Evolutionary conservation across 2,888 invertebrate species (phyloP).

Genomic region (Nomada hirtipes): DNA sequence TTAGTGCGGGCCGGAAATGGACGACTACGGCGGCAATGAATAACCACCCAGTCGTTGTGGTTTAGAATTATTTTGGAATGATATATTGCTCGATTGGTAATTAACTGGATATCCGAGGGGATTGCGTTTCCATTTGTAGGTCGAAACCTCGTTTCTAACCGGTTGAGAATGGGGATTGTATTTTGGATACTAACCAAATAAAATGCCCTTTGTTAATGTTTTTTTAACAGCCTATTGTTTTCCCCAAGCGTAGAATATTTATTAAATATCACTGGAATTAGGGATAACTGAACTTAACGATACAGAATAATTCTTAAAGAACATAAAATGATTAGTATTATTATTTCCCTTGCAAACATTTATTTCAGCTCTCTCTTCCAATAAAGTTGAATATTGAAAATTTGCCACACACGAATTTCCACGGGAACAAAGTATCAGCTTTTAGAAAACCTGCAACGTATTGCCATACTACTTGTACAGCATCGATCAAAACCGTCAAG

Average conservation of each 20-base stretch:
- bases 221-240: too few species aligned
- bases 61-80: constrained; percentile 49
- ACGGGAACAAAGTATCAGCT: neutral
- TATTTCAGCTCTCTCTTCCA: too few species aligned
- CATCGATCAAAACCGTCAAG: neutral
- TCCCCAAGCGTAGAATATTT: too few species aligned
- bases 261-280: too few species aligned
- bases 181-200: too few species aligned
- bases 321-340: too few species aligned
- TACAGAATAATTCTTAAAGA: too few species aligned
- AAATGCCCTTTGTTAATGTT: too few species aligned
- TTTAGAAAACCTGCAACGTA: constrained; percentile 2
- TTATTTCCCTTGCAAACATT: too few species aligned
- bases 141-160: constrained; percentile 19
- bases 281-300: too few species aligned
- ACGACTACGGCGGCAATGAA: constrained; percentile 16
- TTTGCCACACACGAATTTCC: neutral
- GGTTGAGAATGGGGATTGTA: neutral
- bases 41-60: constrained; percentile 19
- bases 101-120: constrained; percentile 40
- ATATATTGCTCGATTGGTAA: constrained; percentile 43
- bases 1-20: constrained; percentile 26
- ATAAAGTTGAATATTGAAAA: too few species aligned
- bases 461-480: neutral
- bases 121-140: constrained; percentile 50